Evolutionary conservation across 2,113 vertebrate genomes (phyloP).

Genomic region (Edolisoma coerulescens): DNA sequence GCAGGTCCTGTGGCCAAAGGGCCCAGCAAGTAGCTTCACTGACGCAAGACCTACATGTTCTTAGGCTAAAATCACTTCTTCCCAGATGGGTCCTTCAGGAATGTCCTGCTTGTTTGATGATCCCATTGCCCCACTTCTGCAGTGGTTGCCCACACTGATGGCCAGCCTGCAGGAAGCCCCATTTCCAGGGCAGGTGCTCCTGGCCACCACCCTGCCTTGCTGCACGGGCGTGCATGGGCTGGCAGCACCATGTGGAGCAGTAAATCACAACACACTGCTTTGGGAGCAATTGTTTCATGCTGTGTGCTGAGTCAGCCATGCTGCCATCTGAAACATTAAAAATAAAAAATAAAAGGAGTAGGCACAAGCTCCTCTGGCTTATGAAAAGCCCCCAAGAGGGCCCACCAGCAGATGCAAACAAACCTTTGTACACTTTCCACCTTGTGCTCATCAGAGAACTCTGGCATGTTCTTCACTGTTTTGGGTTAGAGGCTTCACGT

Average conservation of each 20-base stretch:
- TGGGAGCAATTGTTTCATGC: background rate
- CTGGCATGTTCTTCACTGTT: background rate
- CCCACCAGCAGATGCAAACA: background rate
- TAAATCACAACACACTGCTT: background rate
- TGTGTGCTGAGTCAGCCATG: background rate
- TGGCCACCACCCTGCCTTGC: fast-evolving
- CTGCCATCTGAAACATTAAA: background rate
- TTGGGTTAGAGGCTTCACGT: background rate
- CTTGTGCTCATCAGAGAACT: background rate
- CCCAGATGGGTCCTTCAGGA: background rate
- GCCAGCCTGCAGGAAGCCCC: background rate
- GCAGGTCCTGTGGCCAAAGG: background rate
- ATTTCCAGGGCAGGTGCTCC: background rate
- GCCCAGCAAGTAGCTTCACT: background rate
- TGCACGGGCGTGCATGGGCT: background rate
- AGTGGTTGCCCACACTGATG: fast-evolving
- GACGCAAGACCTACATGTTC: fast-evolving
- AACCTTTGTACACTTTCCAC: background rate
- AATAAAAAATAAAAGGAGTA: background rate
- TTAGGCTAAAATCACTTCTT: background rate
- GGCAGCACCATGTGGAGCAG: background rate
- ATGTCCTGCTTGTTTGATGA: background rate
- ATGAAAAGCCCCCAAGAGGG: background rate
- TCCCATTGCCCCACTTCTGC: background rate
- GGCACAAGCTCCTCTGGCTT: background rate